A percentile compares a stretch with the other conserved stretches of the same genome.
Evolutionary conservation across 2,888 invertebrate genomes (phyloP).

Genomic region (Molanna angustata): DNA sequence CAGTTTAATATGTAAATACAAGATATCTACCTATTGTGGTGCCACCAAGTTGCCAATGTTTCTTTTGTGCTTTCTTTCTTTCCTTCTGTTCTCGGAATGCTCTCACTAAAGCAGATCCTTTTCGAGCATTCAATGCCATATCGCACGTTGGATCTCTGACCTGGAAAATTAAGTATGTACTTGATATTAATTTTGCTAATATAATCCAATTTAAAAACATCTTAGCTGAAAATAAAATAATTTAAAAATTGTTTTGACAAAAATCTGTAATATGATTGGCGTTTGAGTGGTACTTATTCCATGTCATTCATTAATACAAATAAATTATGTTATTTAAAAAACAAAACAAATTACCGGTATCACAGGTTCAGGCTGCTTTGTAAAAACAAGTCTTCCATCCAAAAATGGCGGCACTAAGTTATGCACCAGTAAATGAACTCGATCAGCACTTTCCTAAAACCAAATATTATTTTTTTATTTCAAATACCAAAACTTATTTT

Average conservation of each 20-base stretch:
- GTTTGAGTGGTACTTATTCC: too few species aligned
- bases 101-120: slow-evolving; percentile 88
- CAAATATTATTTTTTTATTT: too few species aligned
- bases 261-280: too few species aligned
- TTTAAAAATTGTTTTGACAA: neutral
- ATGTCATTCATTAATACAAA: too few species aligned
- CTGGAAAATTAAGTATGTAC: too few species aligned
- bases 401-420: slow-evolving; percentile 98
- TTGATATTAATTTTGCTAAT: too few species aligned
- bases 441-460: slow-evolving; percentile 76
- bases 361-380: slow-evolving; percentile 98
- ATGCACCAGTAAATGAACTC: slow-evolving; percentile 94
- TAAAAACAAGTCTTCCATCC: slow-evolving; percentile 98
- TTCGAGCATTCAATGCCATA: slow-evolving; percentile 93
- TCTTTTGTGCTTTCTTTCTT: slow-evolving; percentile 93
- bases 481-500: too few species aligned
- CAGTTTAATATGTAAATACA: neutral
- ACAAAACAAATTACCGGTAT: slow-evolving; percentile 69
- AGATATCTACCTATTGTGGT: slow-evolving; percentile 88
- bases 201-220: too few species aligned
- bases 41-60: slow-evolving; percentile 98
- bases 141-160: slow-evolving; percentile 92
- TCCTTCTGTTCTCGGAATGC: slow-evolving; percentile 95
- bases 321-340: neutral
- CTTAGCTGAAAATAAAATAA: neutral